Conservation (phyloP, 2,113 vertebrate species). For the Sclerurus mexicanus region DNA sequence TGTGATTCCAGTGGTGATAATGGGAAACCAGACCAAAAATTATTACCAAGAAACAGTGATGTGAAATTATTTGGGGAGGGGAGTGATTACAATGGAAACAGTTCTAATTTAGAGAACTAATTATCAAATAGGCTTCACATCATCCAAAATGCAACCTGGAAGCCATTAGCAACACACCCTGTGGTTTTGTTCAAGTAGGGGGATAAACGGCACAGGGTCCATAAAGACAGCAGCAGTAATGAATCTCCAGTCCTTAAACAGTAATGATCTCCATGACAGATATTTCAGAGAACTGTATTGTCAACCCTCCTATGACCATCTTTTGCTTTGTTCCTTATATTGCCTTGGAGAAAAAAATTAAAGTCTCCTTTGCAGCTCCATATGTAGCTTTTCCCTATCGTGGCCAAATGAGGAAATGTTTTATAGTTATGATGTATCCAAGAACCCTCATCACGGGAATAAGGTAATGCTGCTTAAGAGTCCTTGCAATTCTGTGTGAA, state of each 20-base stretch:
- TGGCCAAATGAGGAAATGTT: not conserved
- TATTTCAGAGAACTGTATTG: not conserved
- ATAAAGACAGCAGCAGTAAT: slow-evolving; percentile 15
- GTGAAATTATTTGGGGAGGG: slow-evolving; percentile 41
- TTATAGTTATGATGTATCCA: not conserved
- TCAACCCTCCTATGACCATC: not conserved
- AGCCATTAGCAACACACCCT: slow-evolving; percentile 58
- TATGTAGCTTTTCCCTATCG: not conserved
- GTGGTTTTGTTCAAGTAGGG: slow-evolving; percentile 43
- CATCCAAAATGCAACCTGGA: slow-evolving; percentile 58
- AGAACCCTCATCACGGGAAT: not conserved
- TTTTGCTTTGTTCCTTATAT: not conserved
- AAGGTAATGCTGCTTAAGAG: not conserved
- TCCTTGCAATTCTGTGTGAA: not conserved
- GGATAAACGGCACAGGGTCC: slow-evolving; percentile 40
- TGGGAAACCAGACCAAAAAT: slow-evolving; percentile 54
- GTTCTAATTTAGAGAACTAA: slow-evolving; percentile 69
- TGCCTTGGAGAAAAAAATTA: not conserved
- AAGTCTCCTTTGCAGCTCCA: not conserved
- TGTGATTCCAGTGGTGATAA: slow-evolving; percentile 40
- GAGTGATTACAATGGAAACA: slow-evolving; percentile 58
- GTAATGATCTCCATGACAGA: not conserved
- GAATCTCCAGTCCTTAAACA: slow-evolving; percentile 43
- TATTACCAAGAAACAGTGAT: not conserved
- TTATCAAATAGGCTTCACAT: slow-evolving; percentile 65